Conservation (phyloP, 2,888 invertebrate species). For the Octonoba sinensis region DNA sequence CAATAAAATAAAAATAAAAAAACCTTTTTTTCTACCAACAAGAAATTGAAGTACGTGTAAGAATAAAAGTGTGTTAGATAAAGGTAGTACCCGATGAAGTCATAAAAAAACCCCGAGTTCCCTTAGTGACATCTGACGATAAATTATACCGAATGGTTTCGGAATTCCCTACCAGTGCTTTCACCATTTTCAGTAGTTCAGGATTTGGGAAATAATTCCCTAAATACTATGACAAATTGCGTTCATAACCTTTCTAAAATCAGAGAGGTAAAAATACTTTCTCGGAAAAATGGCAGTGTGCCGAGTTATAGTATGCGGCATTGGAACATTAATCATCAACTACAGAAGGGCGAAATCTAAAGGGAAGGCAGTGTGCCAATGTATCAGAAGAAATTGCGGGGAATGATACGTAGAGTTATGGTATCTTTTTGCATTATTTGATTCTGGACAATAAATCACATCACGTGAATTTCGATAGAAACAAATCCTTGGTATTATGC, state of each 20-base stretch:
- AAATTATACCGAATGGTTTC: no score
- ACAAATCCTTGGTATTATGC: no score
- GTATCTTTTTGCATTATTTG: constrained; percentile 59
- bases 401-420: constrained; percentile 51
- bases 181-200: constrained; percentile 29
- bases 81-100: no score
- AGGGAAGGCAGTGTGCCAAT: constrained; percentile 52
- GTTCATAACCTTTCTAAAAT: constrained; percentile 51
- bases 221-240: constrained; percentile 58
- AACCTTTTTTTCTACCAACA: no score
- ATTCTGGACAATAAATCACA: constrained; percentile 34
- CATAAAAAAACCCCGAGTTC: no score
- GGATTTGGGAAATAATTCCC: constrained; percentile 53
- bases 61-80: no score
- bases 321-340: constrained; percentile 47
- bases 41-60: no score
- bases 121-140: no score
- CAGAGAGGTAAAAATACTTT: constrained; percentile 52
- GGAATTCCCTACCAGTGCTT: not conserved
- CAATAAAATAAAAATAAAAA: no score
- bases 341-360: constrained; percentile 53
- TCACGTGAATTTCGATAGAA: no score
- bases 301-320: constrained; percentile 49
- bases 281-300: constrained; percentile 40
- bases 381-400: constrained; percentile 57